Evolutionary conservation across 2,113 vertebrate species (phyloP).

Genomic region (Dasyornis broadbenti): DNA sequence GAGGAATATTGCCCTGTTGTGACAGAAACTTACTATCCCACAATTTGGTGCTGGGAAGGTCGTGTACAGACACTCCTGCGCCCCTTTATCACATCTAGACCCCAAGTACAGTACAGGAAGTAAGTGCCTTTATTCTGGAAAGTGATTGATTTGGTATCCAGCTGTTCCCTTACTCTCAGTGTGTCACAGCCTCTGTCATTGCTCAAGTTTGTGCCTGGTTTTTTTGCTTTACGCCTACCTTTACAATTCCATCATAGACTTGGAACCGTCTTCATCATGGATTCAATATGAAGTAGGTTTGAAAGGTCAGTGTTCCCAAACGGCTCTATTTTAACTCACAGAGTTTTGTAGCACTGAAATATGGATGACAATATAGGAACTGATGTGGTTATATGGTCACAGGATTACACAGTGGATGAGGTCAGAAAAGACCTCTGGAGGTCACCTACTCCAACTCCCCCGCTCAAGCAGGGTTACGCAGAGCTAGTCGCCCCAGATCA

Average conservation of each 20-base stretch:
- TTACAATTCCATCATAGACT: neutral
- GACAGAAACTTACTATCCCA: constrained; percentile 96
- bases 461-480: neutral
- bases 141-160: neutral
- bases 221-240: neutral
- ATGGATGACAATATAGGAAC: neutral
- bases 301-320: neutral
- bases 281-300: neutral
- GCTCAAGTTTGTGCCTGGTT: neutral
- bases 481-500: neutral
- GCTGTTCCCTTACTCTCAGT: neutral
- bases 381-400: neutral
- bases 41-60: constrained; percentile 98
- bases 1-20: constrained; percentile 91
- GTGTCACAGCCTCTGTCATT: neutral
- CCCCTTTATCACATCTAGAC: constrained; percentile 93
- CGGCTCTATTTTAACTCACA: neutral
- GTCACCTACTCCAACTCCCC: neutral
- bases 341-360: neutral
- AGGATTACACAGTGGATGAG: neutral
- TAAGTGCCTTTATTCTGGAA: constrained; percentile 70
- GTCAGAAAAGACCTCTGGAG: neutral
- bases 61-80: constrained; percentile 91
- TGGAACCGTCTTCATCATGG: neutral
- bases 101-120: constrained; percentile 91